These are phyloP conservation scores for Ploceus nigricollis DNA, from an alignment of 2,113 vertebrate species.

Conservation along the genomic window DNA sequence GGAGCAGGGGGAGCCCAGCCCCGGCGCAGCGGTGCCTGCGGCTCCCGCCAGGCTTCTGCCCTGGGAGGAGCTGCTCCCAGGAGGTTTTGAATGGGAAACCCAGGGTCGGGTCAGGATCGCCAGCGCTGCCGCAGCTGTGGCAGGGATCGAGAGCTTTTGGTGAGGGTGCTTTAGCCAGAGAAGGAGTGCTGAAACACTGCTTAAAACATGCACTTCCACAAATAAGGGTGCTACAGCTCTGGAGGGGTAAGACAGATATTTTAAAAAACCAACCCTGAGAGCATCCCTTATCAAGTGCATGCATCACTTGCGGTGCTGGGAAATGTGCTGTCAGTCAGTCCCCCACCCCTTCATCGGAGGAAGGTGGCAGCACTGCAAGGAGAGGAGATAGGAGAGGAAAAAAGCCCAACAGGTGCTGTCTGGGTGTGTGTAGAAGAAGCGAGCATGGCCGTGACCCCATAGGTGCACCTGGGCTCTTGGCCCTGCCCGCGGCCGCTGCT, in stretches of 20 bases:
- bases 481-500: fast-evolving
- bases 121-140: fast-evolving
- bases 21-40: fast-evolving
- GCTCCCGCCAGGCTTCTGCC: neutral
- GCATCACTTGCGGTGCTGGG: neutral
- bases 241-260: neutral
- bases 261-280: neutral
- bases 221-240: neutral
- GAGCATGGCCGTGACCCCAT: fast-evolving
- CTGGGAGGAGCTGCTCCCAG: neutral
- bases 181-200: neutral
- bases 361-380: neutral
- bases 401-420: fast-evolving
- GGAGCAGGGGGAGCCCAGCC: neutral
- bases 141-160: neutral
- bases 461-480: neutral
- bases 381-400: neutral
- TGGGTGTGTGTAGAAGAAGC: fast-evolving
- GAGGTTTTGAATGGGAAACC: neutral
- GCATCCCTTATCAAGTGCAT: neutral
- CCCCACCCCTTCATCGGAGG: too few relatives aligned
- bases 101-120: neutral
- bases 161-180: neutral
- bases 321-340: neutral
- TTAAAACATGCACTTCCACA: neutral